phyloP scores from a whole-genome alignment of 2,797 vertebrate genomes.

The Phrynocephalus vlangalii region DNA sequence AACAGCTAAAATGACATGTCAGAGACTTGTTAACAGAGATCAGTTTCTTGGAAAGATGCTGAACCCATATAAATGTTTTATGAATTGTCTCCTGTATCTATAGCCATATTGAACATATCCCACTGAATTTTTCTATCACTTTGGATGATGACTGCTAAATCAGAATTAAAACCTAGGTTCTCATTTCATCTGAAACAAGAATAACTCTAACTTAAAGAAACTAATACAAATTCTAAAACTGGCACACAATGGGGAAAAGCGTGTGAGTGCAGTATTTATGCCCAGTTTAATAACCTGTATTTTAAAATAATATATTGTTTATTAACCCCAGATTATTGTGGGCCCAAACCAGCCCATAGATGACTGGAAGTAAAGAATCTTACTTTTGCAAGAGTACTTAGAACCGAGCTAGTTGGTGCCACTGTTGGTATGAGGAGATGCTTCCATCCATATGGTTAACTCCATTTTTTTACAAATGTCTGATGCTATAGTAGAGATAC shows the following conservation, averaged over 20 bases:
- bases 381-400: slow-evolving; percentile 40
- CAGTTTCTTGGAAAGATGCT: neutral
- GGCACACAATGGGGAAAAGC: neutral
- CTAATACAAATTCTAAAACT: neutral
- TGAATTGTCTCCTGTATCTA: neutral
- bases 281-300: neutral
- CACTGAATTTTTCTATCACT: neutral
- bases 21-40: neutral
- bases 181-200: neutral
- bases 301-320: neutral
- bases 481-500: slow-evolving; percentile 56
- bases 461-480: slow-evolving; percentile 56
- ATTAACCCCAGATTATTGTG: neutral
- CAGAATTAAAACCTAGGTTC: neutral
- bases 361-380: neutral
- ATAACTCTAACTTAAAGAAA: neutral
- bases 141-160: neutral
- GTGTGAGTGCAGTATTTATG: too few species aligned
- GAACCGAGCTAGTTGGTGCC: slow-evolving; percentile 36
- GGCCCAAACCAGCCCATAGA: neutral
- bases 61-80: neutral
- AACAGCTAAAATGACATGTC: slow-evolving; percentile 6
- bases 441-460: slow-evolving; percentile 44
- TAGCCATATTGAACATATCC: neutral
- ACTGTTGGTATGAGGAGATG: slow-evolving; percentile 28